Evolutionary conservation across 2,888 invertebrate species (phyloP), one percentile per base, ranked within the genome.

Genomic region (Dromius quadrimaculatus): DNA sequence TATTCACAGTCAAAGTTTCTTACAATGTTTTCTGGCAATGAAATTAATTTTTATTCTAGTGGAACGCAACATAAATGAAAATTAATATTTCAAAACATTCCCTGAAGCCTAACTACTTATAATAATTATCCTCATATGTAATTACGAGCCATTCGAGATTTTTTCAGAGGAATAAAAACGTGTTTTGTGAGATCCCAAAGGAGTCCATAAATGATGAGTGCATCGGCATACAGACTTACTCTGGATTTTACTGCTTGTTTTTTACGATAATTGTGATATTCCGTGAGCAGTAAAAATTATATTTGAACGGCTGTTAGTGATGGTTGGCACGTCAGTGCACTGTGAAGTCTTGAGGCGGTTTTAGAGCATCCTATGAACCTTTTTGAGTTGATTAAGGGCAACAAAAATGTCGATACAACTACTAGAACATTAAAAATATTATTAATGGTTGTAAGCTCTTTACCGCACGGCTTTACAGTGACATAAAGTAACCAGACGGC

Each of bases 241-340:
- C 20, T 68, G 61, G 22, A 50, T 70, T 70, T 70, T 70, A 70
- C 62, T 36, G 50, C 70, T 36, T 70, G 70, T 70, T 61, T 70
- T 70, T 70, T 70, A 70, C 70, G 70, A 62, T 70, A 70, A 70
- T 70, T 50, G 62, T 45, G 36, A 38, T 61, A 70, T 70, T 70
- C 41, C 70, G 70, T 70, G 70, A 36, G 36, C 50, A 47, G 70
- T 70, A 70, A 70, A 70, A 70, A 70, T 70, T 70, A 70, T 62
- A 70, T 20, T 68, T 62, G 62, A 62, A 70, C 50, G 47, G n/a
- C 47, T 36, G 34, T n/a, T n/a, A n/a, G n/a, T n/a, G n/a, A n/a
- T n/a, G n/a, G n/a, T n/a, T n/a, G n/a, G n/a, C n/a, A n/a, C n/a
- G n/a, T n/a, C n/a, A n/a, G n/a, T n/a, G n/a, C n/a, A n/a, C n/a